Conservation (phyloP, 2,888 invertebrate species). For the Acrobasis consociella region DNA sequence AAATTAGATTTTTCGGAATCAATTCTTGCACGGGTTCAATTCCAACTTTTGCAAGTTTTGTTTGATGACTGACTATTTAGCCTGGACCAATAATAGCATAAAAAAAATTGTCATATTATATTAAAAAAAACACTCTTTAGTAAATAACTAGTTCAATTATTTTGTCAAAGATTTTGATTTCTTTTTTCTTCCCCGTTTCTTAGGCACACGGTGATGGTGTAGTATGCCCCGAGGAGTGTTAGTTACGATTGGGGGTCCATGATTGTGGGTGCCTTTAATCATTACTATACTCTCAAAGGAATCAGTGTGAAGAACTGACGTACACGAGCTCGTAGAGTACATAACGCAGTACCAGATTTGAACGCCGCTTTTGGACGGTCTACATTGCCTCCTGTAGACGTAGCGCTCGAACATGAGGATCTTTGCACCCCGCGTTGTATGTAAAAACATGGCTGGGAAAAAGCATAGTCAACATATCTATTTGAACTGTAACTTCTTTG, state of each 20-base stretch:
- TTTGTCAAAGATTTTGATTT: background rate
- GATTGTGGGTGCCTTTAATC: conserved; percentile 49
- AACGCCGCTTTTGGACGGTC: conserved; percentile 7
- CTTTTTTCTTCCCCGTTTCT: background rate
- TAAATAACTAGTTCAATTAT: too few relatives aligned
- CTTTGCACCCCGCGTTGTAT: conserved; percentile 3
- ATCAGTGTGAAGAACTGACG: conserved; percentile 45
- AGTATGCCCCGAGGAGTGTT: conserved; percentile 42
- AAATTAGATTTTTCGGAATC: too few relatives aligned
- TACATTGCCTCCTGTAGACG: conserved; percentile 10
- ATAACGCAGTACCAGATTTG: conserved; percentile 18
- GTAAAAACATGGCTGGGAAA: conserved; percentile 3
- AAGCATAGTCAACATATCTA: background rate
- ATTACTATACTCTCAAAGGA: conserved; percentile 45
- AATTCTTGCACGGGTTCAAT: too few relatives aligned
- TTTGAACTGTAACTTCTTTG: background rate
- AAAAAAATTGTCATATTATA: too few relatives aligned
- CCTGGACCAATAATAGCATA: too few relatives aligned
- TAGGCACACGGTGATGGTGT: background rate
- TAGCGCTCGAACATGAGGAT: background rate
- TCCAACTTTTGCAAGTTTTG: too few relatives aligned
- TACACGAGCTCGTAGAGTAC: conserved; percentile 33
- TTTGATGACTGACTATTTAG: too few relatives aligned
- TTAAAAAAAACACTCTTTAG: too few relatives aligned
- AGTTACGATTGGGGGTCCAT: conserved; percentile 41